Base-by-base conservation (phyloP, 2,797 vertebrate species). In the Typhlichthys subterraneus region DNA sequence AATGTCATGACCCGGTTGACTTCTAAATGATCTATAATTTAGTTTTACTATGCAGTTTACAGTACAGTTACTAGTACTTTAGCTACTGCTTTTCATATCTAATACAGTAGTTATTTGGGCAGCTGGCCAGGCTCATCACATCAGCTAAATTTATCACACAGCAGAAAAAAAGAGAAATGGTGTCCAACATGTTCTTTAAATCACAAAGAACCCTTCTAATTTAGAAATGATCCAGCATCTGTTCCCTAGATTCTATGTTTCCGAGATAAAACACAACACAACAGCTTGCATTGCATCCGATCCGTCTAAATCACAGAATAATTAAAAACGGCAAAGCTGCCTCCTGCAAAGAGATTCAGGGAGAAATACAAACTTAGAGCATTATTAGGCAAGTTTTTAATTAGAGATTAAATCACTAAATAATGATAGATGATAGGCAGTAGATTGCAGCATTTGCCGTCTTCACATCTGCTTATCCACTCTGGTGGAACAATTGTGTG, bases 341-440 rank as follows among this genome's bases (percentile, higher is more conserved):
- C 45, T 12, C n/a, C 45, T 58, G 56, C 70, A 59, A 72, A 73
- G 56, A 54, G 7, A 70, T 53, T 60, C 45, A 53, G 51, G 50
- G 45, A 67, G 3, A 69, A 45, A 29, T 6, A 55, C 19, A 58
- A 59, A 67, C 65, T 45, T 5, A 5, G 33, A 52, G 52, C 12
- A 38, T 61, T 65, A 45, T 48, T 38, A 33, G 17, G 49, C 12
- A 76, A 51, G 47, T 60, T 68, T 73, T 59, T 77, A 84, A 86
- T 87, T 80, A 83, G 75, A 47, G 56, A 70, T 65, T 76, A 52
- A 81, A 81, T 84, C 78, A 61, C 73, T 69, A 77, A 87, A 78
- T 79, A 82, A 83, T 67, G 74, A 23, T 2, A 23, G 19, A 23
- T 23, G 19, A 23, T 23, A 23, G 19, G 19, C 19, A 75, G 77